Evolutionary conservation across 2,797 vertebrate genomes (phyloP), one percentile per base, ranked within the genome.

Genomic region (Microhierax caerulescens): DNA sequence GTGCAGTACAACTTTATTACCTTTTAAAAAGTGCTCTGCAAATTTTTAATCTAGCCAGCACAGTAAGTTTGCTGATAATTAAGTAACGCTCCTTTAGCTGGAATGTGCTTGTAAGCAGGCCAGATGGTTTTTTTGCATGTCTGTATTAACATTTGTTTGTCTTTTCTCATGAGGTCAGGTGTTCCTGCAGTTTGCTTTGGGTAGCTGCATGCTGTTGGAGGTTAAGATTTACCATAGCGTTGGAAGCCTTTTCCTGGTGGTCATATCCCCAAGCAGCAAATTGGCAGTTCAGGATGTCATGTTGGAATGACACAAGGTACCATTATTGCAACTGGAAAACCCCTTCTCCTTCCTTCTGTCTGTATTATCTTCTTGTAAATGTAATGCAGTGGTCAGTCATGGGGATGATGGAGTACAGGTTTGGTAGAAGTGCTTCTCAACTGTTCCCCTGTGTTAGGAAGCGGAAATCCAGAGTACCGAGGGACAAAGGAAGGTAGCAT

Each of bases 341-440:
- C 20, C n/a, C 12, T 54, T 39, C 41, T 78, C 25, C 30, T 75
- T 25, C 16, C 59, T 30, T 43, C 30, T 81, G 65, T 37, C 14
- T 14, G 0, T 15, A 0, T 30, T 32, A 24, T 12, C 28, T 27
- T 32, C 6, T 27, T 24, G 27, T 51, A n/a, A 34, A 5, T 3
- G 4, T 13, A 7, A 13, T 1, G 2, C 8, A 15, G 32, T 9
- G 51, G 13, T 41, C 45, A 47, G 53, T n/a, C 0, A 1, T 43
- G n/a, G 61, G 73, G 61, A 24, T 69, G 80, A 4, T 20, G 30
- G 30, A 25, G 57, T 24, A 32, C 18, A 39, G 50, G 20, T 68
- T 61, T 61, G 60, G 39, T 51, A 21, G 28, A 36, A 63, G 28
- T 70, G 39, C 25, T 78, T 27, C 61, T 78, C 57, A 50, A 3